Conservation (phyloP, 2,113 vertebrate species). For the Oncorhynchus keta region DNA sequence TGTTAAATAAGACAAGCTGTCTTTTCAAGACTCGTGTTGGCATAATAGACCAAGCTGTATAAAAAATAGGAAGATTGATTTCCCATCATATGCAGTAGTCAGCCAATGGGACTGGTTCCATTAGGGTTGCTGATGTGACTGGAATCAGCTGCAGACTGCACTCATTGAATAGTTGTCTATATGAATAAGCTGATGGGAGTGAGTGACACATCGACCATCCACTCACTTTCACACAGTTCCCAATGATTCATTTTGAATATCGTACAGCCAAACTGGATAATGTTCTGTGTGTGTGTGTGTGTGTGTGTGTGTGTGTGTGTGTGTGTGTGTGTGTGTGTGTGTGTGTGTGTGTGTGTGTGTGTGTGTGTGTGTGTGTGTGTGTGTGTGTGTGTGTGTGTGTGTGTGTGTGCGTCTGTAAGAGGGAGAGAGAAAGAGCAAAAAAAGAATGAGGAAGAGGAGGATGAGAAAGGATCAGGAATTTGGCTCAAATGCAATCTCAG, state of each 20-base stretch:
- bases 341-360: too few relatives aligned
- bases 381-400: conserved; percentile 15
- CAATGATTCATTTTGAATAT: conserved; percentile 30
- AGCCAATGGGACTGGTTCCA: conserved; percentile 8
- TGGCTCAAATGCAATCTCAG: conserved; percentile 56
- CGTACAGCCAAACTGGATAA: conserved; percentile 17
- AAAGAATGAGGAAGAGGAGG: not conserved
- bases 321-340: not conserved
- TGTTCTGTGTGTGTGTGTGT: too few relatives aligned
- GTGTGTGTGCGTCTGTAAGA: conserved; percentile 14
- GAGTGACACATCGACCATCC: not conserved
- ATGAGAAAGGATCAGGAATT: conserved; percentile 50
- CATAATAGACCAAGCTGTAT: conserved; percentile 6
- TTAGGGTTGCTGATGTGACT: conserved; percentile 12
- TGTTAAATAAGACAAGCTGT: conserved; percentile 5
- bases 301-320: conserved; percentile 2
- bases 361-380: not conserved
- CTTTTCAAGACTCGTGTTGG: not conserved
- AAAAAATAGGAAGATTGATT: conserved; percentile 1
- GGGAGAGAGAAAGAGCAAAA: not conserved
- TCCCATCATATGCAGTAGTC: not conserved
- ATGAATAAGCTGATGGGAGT: not conserved
- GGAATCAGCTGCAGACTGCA: not conserved
- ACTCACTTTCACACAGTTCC: conserved; percentile 22
- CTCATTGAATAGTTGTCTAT: not conserved